phyloP scores from a whole-genome alignment of 2,113 vertebrate species.

The Platichthys stellatus region DNA sequence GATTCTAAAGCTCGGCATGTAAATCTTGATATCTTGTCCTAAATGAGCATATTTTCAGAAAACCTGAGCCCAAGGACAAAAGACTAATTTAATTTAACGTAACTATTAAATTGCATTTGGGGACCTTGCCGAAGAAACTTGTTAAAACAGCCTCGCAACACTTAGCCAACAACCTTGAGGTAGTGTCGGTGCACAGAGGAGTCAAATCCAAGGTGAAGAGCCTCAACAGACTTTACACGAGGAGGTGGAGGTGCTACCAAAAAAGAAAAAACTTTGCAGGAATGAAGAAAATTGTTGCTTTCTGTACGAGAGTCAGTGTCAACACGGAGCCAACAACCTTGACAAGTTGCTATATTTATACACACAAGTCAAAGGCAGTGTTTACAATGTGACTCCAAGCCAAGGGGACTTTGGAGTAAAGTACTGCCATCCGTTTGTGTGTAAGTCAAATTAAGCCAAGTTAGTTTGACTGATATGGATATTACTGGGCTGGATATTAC shows the following conservation, averaged over 20 bases:
- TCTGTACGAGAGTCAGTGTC: conserved; percentile 50
- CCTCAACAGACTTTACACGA: conserved; percentile 52
- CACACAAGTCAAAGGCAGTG: conserved; percentile 61
- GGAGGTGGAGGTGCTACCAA: conserved; percentile 46
- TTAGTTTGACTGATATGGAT: conserved; percentile 79
- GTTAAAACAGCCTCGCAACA: conserved; percentile 33
- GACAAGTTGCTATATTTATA: conserved; percentile 67
- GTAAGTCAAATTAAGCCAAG: conserved; percentile 79
- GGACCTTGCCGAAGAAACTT: conserved; percentile 46
- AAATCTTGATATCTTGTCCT: conserved; percentile 17
- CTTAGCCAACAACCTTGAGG: conserved; percentile 60
- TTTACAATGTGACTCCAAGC: conserved; percentile 70
- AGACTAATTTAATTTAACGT: conserved; percentile 47
- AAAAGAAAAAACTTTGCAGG: conserved; percentile 21
- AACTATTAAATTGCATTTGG: conserved; percentile 36
- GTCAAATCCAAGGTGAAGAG: conserved; percentile 63
- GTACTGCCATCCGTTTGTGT: conserved; percentile 70
- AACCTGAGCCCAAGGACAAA: conserved; percentile 56
- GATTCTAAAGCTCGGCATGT: not conserved
- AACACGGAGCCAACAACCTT: conserved; percentile 74
- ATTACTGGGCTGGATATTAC: conserved; percentile 76
- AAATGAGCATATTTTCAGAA: conserved; percentile 21
- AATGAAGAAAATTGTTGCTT: conserved; percentile 64
- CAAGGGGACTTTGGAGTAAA: conserved; percentile 72
- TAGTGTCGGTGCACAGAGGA: conserved; percentile 8